phyloP scores from a whole-genome alignment of 1,140 invertebrate species.

The Lerema accius region DNA sequence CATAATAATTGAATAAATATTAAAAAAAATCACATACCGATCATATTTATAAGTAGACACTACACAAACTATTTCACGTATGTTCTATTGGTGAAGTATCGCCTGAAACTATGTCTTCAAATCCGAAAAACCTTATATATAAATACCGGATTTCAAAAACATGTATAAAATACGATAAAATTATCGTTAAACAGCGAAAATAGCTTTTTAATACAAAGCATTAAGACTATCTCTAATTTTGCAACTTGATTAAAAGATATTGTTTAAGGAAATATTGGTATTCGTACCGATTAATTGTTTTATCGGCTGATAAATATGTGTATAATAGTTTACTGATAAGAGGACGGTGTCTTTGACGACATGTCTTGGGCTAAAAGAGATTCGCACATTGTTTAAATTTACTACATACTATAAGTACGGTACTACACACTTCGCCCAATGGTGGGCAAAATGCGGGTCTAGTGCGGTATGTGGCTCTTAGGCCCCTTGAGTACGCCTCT shows the following conservation, averaged over 20 bases:
- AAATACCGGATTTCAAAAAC: not conserved
- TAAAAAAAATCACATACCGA: not conserved
- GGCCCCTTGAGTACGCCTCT: too few relatives aligned
- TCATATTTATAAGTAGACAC: not conserved
- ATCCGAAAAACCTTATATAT: not conserved
- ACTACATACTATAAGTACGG: too few relatives aligned
- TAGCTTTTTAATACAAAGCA: not conserved
- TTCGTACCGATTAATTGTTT: not conserved
- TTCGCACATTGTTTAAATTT: not conserved
- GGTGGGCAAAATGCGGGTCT: too few relatives aligned
- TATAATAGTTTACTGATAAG: not conserved
- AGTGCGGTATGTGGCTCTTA: too few relatives aligned
- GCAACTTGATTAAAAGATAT: not conserved
- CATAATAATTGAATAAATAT: too few relatives aligned
- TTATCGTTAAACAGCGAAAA: conserved; percentile 1
- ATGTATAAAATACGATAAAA: not conserved
- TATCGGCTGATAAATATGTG: not conserved
- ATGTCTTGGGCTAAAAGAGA: not conserved
- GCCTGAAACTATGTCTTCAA: not conserved
- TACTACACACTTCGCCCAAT: too few relatives aligned
- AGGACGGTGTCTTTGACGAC: not conserved
- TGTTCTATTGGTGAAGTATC: not conserved
- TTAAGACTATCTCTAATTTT: not conserved
- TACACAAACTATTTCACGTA: not conserved
- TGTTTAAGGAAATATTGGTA: conserved; percentile 4